These are phyloP conservation scores for Phalacrocorax aristotelis DNA, from an alignment of 2,113 vertebrate genomes.

Conservation along the genomic window DNA sequence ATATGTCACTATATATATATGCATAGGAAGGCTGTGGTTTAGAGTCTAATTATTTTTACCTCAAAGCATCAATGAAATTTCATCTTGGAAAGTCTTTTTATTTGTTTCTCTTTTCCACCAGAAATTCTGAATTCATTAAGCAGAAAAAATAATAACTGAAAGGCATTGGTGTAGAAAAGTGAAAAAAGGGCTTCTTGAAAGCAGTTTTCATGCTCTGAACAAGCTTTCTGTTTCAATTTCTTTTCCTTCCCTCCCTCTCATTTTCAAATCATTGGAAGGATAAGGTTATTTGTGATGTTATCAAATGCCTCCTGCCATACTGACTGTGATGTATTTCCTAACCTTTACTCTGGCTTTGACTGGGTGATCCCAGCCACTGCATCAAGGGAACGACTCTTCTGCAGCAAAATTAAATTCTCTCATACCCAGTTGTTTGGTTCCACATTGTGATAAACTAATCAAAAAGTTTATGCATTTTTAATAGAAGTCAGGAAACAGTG, in stretches of 20 bases:
- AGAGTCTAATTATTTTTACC: neutral
- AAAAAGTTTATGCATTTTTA: slow-evolving; percentile 55
- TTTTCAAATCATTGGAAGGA: slow-evolving; percentile 49
- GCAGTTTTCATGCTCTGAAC: slow-evolving; percentile 22
- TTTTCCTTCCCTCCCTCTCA: neutral
- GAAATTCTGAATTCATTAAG: slow-evolving; percentile 37
- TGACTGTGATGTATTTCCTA: slow-evolving; percentile 56
- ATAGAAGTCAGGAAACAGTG: slow-evolving; percentile 28
- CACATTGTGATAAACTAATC: slow-evolving; percentile 53
- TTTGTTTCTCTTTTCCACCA: neutral
- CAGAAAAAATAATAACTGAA: slow-evolving; percentile 24
- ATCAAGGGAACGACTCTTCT: slow-evolving; percentile 41
- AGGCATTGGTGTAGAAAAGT: slow-evolving; percentile 28
- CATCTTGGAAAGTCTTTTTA: neutral
- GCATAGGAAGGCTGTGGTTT: neutral
- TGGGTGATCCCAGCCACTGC: slow-evolving; percentile 35
- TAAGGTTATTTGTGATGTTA: slow-evolving; percentile 50
- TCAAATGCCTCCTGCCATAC: slow-evolving; percentile 49
- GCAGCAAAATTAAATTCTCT: slow-evolving; percentile 61
- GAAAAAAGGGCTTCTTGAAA: neutral
- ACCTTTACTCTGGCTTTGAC: slow-evolving; percentile 58
- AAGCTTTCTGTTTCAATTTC: slow-evolving; percentile 21
- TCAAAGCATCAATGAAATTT: neutral
- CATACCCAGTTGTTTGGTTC: slow-evolving; percentile 42
- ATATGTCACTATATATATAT: neutral